Conservation (phyloP, 2,888 invertebrate species). For the Siphlonurus alternatus region DNA sequence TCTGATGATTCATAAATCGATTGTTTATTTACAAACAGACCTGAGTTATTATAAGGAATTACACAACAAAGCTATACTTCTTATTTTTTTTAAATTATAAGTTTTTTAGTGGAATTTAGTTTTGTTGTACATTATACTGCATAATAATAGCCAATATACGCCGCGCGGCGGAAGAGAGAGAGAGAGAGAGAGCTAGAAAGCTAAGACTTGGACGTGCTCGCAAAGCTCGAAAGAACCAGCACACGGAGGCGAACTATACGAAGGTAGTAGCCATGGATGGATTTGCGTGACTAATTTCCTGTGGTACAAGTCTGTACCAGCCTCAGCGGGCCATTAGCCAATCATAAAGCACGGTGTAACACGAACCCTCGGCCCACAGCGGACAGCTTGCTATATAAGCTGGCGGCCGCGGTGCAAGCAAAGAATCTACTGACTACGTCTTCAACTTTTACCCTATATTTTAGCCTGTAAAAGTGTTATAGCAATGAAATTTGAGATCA, state of each 20-base stretch:
- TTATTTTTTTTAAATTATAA: no score
- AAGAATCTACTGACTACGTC: neutral
- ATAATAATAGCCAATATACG: no score
- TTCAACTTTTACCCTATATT: neutral
- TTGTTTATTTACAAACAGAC: no score
- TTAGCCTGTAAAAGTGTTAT: neutral
- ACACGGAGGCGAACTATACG: no score
- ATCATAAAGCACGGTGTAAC: slow-evolving; percentile 1
- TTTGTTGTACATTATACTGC: no score
- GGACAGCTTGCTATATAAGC: no score
- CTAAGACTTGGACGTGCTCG: neutral
- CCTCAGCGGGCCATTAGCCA: neutral
- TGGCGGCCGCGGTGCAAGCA: neutral
- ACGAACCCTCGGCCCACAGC: neutral
- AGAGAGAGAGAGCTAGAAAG: neutral
- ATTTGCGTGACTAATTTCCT: slow-evolving; percentile 4
- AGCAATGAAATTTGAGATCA: neutral
- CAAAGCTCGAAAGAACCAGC: no score
- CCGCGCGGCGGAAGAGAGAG: neutral
- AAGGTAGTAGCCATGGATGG: neutral
- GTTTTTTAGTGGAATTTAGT: no score
- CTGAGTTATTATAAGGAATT: no score
- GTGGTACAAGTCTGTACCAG: slow-evolving; percentile 1
- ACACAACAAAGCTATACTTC: no score
- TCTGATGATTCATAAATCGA: no score